A percentile compares a stretch with the other conserved stretches of the same genome.
Evolutionary conservation across 2,888 invertebrate species (phyloP).

Genomic region (Carabus problematicus): DNA sequence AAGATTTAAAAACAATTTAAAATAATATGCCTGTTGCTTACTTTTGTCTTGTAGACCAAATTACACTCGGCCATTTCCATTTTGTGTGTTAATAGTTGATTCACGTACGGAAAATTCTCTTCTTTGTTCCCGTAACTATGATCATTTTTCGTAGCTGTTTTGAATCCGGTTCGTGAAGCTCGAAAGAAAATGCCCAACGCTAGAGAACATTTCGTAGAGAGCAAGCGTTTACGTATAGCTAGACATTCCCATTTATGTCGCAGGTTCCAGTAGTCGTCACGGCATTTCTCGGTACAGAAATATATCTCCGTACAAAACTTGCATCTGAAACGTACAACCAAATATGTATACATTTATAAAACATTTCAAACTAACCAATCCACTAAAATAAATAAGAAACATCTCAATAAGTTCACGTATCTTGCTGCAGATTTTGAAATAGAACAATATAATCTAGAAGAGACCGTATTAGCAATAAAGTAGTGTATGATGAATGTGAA

Average conservation of each 20-base stretch:
- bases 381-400: background rate
- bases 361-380: background rate
- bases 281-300: constrained; percentile 11
- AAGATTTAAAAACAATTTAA: background rate
- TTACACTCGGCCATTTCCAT: background rate
- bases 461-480: no score
- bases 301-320: background rate
- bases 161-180: constrained; percentile 17
- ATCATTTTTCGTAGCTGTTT: constrained; percentile 14
- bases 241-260: constrained; percentile 18
- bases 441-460: no score
- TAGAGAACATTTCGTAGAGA: background rate
- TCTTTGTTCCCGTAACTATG: constrained; percentile 14
- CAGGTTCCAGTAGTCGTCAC: background rate
- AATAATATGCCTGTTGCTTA: background rate
- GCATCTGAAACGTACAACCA: constrained; percentile 13
- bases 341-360: background rate
- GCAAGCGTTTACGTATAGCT: background rate
- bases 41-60: background rate
- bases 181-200: constrained; percentile 14
- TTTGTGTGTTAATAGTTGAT: constrained; percentile 15
- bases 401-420: no score
- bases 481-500: no score
- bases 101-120: constrained; percentile 21
- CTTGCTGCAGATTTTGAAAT: no score